A percentile compares a stretch with the other conserved stretches of the same genome.
These are phyloP conservation scores for Steinernema khuongi DNA, from an alignment of 1,140 invertebrate genomes.

Conservation along the genomic window DNA sequence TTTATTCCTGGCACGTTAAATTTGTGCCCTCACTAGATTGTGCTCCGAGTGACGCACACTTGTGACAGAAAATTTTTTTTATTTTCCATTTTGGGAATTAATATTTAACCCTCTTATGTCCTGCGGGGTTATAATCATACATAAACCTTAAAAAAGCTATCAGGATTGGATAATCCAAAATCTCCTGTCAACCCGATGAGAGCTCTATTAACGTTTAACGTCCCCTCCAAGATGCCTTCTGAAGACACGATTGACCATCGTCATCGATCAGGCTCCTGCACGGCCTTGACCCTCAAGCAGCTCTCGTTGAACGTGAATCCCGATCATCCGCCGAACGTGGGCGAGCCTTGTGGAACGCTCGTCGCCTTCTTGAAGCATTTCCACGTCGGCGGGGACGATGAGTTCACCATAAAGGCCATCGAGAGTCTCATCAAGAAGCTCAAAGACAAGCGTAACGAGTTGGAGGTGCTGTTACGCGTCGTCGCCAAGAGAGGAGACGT, in stretches of 20 bases:
- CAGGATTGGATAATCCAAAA: too few relatives aligned
- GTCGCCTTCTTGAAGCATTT: slow-evolving; percentile 5
- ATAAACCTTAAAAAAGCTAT: too few relatives aligned
- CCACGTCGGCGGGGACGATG: slow-evolving; percentile 21
- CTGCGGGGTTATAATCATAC: too few relatives aligned
- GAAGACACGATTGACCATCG: not conserved
- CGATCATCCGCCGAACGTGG: not conserved
- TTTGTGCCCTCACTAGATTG: too few relatives aligned
- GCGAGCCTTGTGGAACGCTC: not conserved
- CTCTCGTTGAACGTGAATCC: slow-evolving; percentile 3
- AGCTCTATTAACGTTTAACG: too few relatives aligned
- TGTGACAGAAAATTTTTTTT: too few relatives aligned
- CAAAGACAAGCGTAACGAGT: slow-evolving; percentile 87
- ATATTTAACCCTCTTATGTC: too few relatives aligned
- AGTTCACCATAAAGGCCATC: slow-evolving; percentile 48
- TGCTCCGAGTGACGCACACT: too few relatives aligned
- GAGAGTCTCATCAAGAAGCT: slow-evolving; percentile 59
- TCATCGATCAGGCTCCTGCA: not conserved
- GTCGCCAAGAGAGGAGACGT: slow-evolving; percentile 83
- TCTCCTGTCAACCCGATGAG: too few relatives aligned
- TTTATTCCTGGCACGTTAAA: too few relatives aligned
- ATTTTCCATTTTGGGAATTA: too few relatives aligned
- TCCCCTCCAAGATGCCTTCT: too few relatives aligned
- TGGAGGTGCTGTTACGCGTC: slow-evolving; percentile 91
- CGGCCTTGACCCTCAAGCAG: slow-evolving; percentile 3